Conservation (phyloP, 2,888 invertebrate species). For the Troides helena region DNA sequence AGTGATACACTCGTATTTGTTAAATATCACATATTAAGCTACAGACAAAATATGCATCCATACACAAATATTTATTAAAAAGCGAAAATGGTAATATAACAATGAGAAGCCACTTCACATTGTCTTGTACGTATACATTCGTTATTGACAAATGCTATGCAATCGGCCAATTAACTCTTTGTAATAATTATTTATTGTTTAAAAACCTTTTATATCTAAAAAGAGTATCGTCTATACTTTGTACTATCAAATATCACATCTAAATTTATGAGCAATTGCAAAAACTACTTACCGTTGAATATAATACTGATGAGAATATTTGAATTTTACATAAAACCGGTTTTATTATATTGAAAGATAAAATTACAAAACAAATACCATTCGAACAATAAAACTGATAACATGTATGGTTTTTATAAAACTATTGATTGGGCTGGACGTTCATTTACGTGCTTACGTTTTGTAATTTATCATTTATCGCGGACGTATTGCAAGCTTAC, state of each 20-base stretch:
- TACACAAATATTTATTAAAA: background rate
- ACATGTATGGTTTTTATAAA: background rate
- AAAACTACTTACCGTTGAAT: background rate
- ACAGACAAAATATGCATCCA: background rate
- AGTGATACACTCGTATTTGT: slow-evolving; percentile 73
- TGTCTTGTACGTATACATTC: too few species aligned
- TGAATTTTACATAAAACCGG: background rate
- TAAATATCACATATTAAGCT: slow-evolving; percentile 58
- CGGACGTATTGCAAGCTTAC: background rate
- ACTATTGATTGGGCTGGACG: background rate
- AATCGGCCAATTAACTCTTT: too few species aligned
- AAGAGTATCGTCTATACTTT: too few species aligned
- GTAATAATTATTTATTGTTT: too few species aligned
- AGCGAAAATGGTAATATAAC: background rate
- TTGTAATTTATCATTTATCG: slow-evolving; percentile 22
- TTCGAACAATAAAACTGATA: slow-evolving; percentile 5
- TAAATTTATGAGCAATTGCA: too few species aligned
- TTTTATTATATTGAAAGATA: background rate
- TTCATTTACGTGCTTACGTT: slow-evolving; percentile 21
- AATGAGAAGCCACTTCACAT: background rate
- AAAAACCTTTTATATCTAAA: too few species aligned
- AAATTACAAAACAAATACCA: background rate
- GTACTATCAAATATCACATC: too few species aligned
- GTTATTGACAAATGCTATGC: too few species aligned
- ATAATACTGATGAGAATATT: background rate